Conservation (phyloP, 2,797 vertebrate genomes). For the Pangasius krempfi region DNA sequence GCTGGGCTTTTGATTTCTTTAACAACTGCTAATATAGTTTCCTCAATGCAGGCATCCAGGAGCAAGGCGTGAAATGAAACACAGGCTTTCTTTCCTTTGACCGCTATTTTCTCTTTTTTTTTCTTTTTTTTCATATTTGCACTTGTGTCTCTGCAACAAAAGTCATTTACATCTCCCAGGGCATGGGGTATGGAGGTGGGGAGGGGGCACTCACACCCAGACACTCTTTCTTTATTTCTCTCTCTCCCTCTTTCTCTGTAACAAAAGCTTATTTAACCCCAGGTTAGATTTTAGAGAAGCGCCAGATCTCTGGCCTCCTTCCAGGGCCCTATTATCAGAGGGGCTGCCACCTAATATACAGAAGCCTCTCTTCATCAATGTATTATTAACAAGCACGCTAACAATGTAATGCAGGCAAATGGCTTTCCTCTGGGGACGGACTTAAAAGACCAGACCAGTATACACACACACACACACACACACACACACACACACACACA, state of each 20-base stretch:
- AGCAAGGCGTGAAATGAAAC: constrained; percentile 52
- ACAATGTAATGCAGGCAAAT: constrained; percentile 81
- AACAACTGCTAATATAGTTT: constrained; percentile 54
- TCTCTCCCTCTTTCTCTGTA: constrained; percentile 56
- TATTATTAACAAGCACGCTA: constrained; percentile 91
- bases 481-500: no score
- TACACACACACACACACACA: no score
- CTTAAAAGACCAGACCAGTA: constrained; percentile 73
- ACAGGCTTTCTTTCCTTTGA: constrained; percentile 40
- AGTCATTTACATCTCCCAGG: constrained; percentile 76
- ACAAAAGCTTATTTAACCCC: constrained; percentile 81
- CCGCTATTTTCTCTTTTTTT: constrained; percentile 10
- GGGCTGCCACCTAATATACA: constrained; percentile 86
- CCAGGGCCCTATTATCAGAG: constrained; percentile 88
- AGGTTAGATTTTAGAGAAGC: constrained; percentile 83
- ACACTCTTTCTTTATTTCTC: constrained; percentile 37
- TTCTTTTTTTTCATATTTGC: constrained; percentile 61
- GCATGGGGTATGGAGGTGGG: constrained; percentile 50
- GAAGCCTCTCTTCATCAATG: constrained; percentile 90
- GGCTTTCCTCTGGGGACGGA: constrained; percentile 79
- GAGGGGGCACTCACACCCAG: constrained; percentile 23
- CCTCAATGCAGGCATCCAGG: constrained; percentile 41
- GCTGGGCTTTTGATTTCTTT: constrained; percentile 49
- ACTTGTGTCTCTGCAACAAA: constrained; percentile 69
- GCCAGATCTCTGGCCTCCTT: constrained; percentile 83